A percentile compares a stretch with the other conserved stretches of the same genome.
These are phyloP conservation scores for Motacilla tschutschensis DNA, from an alignment of 2,113 vertebrate genomes.

Conservation along the genomic window DNA sequence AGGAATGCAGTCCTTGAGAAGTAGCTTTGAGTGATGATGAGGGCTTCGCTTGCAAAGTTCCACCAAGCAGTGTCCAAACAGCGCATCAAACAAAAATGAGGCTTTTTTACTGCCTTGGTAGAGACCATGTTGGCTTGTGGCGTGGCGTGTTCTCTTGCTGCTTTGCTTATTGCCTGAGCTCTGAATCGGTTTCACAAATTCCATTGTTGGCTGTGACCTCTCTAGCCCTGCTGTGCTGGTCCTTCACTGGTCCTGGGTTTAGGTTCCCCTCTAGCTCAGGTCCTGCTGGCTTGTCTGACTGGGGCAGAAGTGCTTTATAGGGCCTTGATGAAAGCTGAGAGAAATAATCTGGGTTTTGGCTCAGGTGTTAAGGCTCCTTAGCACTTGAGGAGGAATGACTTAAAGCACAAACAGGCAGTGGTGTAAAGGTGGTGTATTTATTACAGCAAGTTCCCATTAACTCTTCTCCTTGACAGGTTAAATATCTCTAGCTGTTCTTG, in stretches of 20 bases:
- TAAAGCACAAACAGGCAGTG: neutral
- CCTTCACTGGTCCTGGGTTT: neutral
- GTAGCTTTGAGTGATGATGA: neutral
- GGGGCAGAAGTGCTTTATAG: neutral
- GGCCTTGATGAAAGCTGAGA: neutral
- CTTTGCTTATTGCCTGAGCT: neutral
- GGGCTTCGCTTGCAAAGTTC: neutral
- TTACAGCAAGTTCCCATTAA: neutral
- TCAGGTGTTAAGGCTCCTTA: neutral
- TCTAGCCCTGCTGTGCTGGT: neutral
- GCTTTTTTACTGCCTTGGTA: neutral
- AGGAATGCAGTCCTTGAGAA: neutral
- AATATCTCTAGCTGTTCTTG: conserved; percentile 2
- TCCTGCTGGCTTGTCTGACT: neutral
- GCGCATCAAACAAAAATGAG: neutral
- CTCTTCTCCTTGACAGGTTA: neutral
- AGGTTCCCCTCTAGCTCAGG: neutral
- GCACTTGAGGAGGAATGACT: neutral
- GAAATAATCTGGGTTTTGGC: neutral
- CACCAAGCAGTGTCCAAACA: neutral
- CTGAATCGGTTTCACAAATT: neutral
- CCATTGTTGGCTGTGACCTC: neutral
- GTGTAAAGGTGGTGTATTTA: neutral
- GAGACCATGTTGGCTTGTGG: neutral
- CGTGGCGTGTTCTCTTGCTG: neutral